A percentile compares a stretch with the other conserved stretches of the same genome.
phyloP scores from a whole-genome alignment of 2,888 invertebrate species.

The Ceratothoa steindachneri region DNA sequence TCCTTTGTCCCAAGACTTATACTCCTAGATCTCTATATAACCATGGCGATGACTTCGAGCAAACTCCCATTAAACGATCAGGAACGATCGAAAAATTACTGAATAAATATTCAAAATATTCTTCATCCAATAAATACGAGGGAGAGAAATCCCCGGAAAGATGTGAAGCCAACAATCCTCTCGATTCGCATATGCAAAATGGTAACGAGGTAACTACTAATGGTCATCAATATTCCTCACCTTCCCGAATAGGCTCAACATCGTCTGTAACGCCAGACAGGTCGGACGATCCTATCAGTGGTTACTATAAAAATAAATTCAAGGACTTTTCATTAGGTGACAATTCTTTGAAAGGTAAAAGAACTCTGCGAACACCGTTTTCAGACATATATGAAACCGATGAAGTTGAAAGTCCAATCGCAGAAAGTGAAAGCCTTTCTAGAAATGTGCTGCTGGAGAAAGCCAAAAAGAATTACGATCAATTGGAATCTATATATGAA shows the following conservation, averaged over 20 bases:
- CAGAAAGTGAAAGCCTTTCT: not conserved
- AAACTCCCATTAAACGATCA: constrained; percentile 30
- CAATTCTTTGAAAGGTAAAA: not conserved
- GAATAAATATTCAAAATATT: constrained; percentile 36
- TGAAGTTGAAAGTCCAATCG: not conserved
- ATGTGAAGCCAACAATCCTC: not conserved
- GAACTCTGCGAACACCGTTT: not conserved
- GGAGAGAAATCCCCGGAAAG: not conserved
- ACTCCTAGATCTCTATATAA: not conserved
- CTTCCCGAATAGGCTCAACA: not conserved
- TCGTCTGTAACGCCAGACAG: not conserved
- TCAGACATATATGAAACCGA: constrained; percentile 1
- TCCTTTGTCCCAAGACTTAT: not conserved
- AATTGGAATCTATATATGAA: not conserved
- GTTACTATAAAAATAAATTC: not conserved
- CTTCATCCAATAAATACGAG: not conserved
- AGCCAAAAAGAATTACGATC: not conserved
- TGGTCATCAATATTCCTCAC: not conserved
- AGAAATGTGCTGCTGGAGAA: not conserved
- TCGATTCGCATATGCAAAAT: not conserved
- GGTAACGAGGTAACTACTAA: not conserved
- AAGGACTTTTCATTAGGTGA: not conserved
- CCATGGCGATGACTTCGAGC: constrained; percentile 15
- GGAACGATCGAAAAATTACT: constrained; percentile 40
- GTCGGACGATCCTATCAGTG: not conserved